These are phyloP conservation scores for Forbesichthys agassizii DNA, from an alignment of 2,113 vertebrate genomes.

Conservation along the genomic window DNA sequence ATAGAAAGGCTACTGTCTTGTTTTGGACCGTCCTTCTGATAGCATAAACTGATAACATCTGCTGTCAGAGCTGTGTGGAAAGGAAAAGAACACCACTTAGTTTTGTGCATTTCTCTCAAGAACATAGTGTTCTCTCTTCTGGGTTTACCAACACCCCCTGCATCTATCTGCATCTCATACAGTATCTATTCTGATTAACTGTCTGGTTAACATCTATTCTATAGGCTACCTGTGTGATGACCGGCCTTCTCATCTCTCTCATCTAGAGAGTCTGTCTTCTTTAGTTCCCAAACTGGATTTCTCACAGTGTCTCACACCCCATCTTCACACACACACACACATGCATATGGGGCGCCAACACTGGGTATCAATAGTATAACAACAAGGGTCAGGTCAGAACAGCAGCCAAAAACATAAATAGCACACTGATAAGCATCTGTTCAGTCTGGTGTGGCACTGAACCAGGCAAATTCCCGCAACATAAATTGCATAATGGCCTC, in stretches of 20 bases:
- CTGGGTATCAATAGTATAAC: background rate
- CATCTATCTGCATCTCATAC: too few relatives aligned
- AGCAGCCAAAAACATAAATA: constrained; percentile 11
- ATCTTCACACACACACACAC: background rate
- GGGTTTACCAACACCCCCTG: too few relatives aligned
- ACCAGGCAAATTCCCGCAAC: background rate
- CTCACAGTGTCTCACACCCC: background rate
- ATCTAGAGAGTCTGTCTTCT: background rate
- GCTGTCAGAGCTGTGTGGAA: too few relatives aligned
- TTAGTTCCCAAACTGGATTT: background rate
- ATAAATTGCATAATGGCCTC: background rate
- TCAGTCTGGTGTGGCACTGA: background rate
- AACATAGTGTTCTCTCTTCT: too few relatives aligned
- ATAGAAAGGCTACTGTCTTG: too few relatives aligned
- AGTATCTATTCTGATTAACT: too few relatives aligned
- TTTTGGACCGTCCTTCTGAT: too few relatives aligned
- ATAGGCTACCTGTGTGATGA: constrained; percentile 25
- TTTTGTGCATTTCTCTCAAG: too few relatives aligned
- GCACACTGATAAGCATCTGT: background rate
- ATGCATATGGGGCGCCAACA: background rate
- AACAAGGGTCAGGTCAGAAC: background rate
- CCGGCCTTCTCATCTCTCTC: constrained; percentile 34
- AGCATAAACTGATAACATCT: too few relatives aligned
- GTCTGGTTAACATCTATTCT: constrained; percentile 1
- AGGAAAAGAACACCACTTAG: too few relatives aligned